A percentile compares a stretch with the other conserved stretches of the same genome.
Evolutionary conservation across 2,113 vertebrate species (phyloP).

Genomic region (Triplophysa siluroides): DNA sequence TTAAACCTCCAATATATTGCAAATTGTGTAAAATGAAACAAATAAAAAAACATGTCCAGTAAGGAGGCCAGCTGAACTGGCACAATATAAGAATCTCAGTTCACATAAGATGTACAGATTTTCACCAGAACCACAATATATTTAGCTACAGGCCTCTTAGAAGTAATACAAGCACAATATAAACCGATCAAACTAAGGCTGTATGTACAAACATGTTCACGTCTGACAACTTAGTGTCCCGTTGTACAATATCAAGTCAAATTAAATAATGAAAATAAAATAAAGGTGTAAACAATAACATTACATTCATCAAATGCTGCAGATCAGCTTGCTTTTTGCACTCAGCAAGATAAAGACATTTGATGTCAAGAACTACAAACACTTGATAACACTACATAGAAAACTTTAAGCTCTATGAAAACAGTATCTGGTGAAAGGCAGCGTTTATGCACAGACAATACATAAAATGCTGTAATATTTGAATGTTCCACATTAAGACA

Average conservation of each 20-base stretch:
- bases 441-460: background rate
- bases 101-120: background rate
- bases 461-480: too few species aligned
- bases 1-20: too few species aligned
- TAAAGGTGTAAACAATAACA: constrained; percentile 49
- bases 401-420: background rate
- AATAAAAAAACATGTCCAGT: background rate
- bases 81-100: background rate
- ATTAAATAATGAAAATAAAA: constrained; percentile 25
- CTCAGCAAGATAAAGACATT: background rate
- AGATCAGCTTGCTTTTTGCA: background rate
- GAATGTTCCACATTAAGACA: background rate
- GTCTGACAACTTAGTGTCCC: background rate
- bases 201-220: constrained; percentile 4
- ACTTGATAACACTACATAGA: background rate
- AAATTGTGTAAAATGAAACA: too few species aligned
- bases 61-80: background rate
- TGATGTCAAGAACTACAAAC: background rate
- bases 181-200: constrained; percentile 18
- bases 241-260: constrained; percentile 15
- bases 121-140: background rate
- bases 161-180: constrained; percentile 34
- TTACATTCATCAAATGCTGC: constrained; percentile 26
- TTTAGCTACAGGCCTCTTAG: constrained; percentile 1
- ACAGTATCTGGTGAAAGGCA: background rate